Base-by-base conservation (phyloP, 2,888 invertebrate species). In the Liopterus haemorrhoidalis region DNA sequence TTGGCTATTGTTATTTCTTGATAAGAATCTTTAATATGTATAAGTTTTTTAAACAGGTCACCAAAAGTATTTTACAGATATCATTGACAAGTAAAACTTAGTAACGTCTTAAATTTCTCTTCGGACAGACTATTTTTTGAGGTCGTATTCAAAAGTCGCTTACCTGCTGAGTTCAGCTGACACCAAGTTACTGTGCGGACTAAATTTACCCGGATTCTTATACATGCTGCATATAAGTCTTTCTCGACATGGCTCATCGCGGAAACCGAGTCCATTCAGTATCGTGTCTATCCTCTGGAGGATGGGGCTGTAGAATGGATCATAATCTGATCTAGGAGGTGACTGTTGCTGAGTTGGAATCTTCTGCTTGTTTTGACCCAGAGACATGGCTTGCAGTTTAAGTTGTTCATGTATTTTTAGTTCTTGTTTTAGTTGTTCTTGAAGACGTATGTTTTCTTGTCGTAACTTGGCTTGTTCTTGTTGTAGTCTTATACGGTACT, bases 161-260 rank as follows among this genome's bases (percentile, higher is more conserved):
- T 66, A 90, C 91, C 90, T 86, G 78, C 90, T 90, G 32, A 91
- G 72, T 64, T 90, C 89, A 28, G 85, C 85, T 12, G 90, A 90
- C 40, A 91, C 77, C 48, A 89, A 75, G 67, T 91, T 91, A 63
- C 90, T 90, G 63, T 87, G 85, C 0, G 90, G 91, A 48, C 87
- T 82, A 59, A 84, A 90, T 56, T 79, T 79, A 51, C 76, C 73
- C 0, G 90, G 91, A 62, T 85, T 85, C 59, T 82, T 84, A 69
- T 91, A 91, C 73, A 90, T 79, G 51, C 83, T 81, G 62, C 90
- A 91, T 2, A 91, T 79, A 0, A 90, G 76, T 48, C 88, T 71
- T 62, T 89, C 88, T 48, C 79, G 74, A 62, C 91, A 91, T 0
- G 76, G 74, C 51, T 82, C 81, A 8, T 85, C 84, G 1, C 64